Conservation (phyloP, 1,140 invertebrate genomes). For the Planococcus citri region DNA sequence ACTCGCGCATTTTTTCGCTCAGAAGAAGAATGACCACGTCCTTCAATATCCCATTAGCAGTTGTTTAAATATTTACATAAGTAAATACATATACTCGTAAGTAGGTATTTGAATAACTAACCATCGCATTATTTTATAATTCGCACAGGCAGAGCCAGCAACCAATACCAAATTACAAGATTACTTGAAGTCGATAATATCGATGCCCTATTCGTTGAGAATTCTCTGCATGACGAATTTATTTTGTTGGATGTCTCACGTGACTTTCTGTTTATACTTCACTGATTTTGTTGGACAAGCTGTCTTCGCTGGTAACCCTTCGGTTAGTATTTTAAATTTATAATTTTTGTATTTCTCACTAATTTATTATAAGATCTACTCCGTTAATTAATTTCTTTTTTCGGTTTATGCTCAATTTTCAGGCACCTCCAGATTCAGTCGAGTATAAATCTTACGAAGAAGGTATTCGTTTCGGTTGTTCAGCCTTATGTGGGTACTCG, state of each 20-base stretch:
- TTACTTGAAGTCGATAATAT: conserved; percentile 76
- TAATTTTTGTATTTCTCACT: too few species aligned
- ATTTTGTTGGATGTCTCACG: conserved; percentile 95
- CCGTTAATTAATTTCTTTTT: too few species aligned
- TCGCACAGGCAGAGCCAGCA: neutral
- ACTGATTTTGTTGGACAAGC: conserved; percentile 94
- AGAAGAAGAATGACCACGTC: too few species aligned
- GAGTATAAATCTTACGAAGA: conserved; percentile 61
- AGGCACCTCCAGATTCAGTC: conserved; percentile 52
- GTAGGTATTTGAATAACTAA: too few species aligned
- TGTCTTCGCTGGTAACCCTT: conserved; percentile 80
- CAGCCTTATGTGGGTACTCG: conserved; percentile 94
- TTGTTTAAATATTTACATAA: too few species aligned
- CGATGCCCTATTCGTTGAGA: conserved; percentile 74
- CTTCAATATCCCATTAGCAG: too few species aligned
- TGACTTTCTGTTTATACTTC: conserved; percentile 92
- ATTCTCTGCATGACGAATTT: conserved; percentile 86
- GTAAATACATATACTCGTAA: too few species aligned
- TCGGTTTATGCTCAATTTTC: conserved; percentile 30
- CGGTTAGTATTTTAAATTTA: conserved; percentile 38
- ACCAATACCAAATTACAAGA: conserved; percentile 39
- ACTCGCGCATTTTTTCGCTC: too few species aligned
- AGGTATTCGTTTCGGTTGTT: conserved; percentile 89
- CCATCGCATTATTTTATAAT: too few species aligned
- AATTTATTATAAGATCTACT: too few species aligned